Evolutionary conservation across 2,888 invertebrate genomes (phyloP).

Genomic region (Cheilosia scutellata): DNA sequence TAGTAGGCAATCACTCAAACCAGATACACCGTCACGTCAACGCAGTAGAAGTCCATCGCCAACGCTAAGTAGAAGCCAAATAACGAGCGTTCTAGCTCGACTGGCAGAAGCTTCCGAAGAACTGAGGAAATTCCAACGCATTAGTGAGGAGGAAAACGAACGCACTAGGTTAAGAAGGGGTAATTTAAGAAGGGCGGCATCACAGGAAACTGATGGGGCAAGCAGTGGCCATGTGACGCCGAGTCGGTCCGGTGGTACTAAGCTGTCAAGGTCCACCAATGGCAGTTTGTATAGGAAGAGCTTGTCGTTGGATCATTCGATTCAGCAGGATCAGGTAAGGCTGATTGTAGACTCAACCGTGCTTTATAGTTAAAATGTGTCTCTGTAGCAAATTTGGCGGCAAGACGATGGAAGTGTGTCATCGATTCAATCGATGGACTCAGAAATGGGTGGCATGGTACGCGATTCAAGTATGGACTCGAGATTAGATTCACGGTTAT

Average conservation of each 20-base stretch:
- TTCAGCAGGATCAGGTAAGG: constrained; percentile 84
- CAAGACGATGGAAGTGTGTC: constrained; percentile 93
- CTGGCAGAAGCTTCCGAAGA: constrained; percentile 91
- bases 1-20: constrained; percentile 80
- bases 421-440: constrained; percentile 92
- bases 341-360: not conserved
- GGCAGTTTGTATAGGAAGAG: constrained; percentile 88
- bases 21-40: constrained; percentile 79
- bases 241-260: constrained; percentile 81
- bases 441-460: constrained; percentile 87
- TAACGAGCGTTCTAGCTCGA: constrained; percentile 85
- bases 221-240: constrained; percentile 82
- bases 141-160: constrained; percentile 85
- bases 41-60: constrained; percentile 82
- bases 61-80: constrained; percentile 79
- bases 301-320: constrained; percentile 88
- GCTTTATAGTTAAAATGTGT: not conserved
- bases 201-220: constrained; percentile 88
- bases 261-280: constrained; percentile 83
- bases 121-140: constrained; percentile 85
- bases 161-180: constrained; percentile 84
- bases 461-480: constrained; percentile 88
- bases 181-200: constrained; percentile 85
- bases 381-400: constrained; percentile 90
- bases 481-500: constrained; percentile 90